Base-by-base conservation (phyloP, 2,113 vertebrate genomes). In the Phrynocephalus versicolor region DNA sequence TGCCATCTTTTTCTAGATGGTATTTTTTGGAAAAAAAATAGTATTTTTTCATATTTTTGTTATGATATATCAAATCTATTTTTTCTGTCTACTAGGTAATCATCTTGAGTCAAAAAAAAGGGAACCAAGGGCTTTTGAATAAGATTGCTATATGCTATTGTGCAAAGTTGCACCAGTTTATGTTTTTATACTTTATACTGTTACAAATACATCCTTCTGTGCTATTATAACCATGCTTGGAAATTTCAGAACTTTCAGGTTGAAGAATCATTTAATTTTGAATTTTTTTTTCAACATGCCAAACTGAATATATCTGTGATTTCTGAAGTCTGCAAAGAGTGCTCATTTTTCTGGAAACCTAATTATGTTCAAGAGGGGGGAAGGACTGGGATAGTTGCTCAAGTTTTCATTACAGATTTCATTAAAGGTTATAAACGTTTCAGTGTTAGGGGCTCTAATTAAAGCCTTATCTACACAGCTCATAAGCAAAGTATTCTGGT, bases 401-500 rank as follows among this genome's bases (percentile, higher is more conserved):
- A 79, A 72, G 27, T 62, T 85, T 85, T 80, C 57, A 85, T 73
- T 80, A 85, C 27, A 62, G 51, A 64, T 80, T 85, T 79, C 67
- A 85, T 72, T 85, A 79, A 69, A 45, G 19, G 39, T 79, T 72
- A 70, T 73, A 72, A 51, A 69, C 79, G 55, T 60, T 85, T 85
- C 62, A 71, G 3, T 37, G 18, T 60, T 79, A 25, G 45, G 67
- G 58, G 51, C 69, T 85, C 77, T 80, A 85, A 85, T 85, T 79
- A 85, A 85, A 85, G 5, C 75, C 39, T 85, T 85, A 85, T 85
- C 84, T 73, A 80, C 70, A 65, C 35, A 80, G 55, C 77, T 85
- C 67, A 78, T 78, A 70, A 78, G 75, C 37, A 80, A 64, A 25
- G 58, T 23, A 55, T 55, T 64, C n/a, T 73, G 64, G 45, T 73